Conservation (phyloP, 92 coral and sea anemone genomes). For the Siderastrea siderea region DNA sequence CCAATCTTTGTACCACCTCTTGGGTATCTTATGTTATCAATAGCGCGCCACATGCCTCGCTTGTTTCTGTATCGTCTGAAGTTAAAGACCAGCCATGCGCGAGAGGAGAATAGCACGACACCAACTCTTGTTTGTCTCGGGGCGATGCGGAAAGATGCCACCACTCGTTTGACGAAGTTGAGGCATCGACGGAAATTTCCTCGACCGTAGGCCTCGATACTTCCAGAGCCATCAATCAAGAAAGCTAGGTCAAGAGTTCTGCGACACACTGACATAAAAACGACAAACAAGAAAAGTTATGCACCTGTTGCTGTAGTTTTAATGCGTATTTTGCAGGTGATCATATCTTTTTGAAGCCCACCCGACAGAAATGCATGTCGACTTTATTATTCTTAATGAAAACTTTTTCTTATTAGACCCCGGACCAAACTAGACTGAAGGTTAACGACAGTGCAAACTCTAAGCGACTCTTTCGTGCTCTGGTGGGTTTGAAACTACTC, state of each 20-base stretch:
- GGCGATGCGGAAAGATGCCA: conserved; percentile 70
- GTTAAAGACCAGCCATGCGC: conserved; percentile 67
- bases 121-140: conserved; percentile 65
- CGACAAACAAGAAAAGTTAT: not conserved
- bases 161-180: conserved; percentile 69
- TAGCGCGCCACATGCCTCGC: conserved; percentile 52
- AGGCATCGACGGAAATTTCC: conserved; percentile 88
- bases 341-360: too few relatives aligned
- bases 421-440: too few relatives aligned
- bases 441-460: too few relatives aligned
- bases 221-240: conserved; percentile 89
- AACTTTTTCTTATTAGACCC: too few relatives aligned
- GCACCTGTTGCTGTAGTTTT: too few relatives aligned
- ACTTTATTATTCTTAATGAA: too few relatives aligned
- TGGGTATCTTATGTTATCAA: conserved; percentile 80
- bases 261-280: conserved; percentile 48
- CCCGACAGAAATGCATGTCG: too few relatives aligned
- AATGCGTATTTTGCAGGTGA: too few relatives aligned
- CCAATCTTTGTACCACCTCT: conserved; percentile 91
- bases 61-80: conserved; percentile 62
- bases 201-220: conserved; percentile 77
- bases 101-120: conserved; percentile 68
- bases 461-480: too few relatives aligned
- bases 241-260: conserved; percentile 69
- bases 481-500: too few relatives aligned